Evolutionary conservation across 2,113 vertebrate genomes (phyloP).

Genomic region (Antechinus stuartii): DNA sequence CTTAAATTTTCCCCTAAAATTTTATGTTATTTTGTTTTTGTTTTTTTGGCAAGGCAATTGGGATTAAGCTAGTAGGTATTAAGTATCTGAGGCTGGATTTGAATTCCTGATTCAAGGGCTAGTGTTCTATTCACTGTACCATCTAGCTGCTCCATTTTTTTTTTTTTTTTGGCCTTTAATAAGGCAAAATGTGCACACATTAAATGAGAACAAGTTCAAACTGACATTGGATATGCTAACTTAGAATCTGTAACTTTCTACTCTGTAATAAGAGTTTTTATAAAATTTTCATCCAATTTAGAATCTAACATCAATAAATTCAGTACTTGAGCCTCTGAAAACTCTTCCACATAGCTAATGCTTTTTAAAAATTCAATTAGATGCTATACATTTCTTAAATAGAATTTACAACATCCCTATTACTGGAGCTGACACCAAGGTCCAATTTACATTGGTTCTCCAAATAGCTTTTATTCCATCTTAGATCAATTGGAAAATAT

Average conservation of each 20-base stretch:
- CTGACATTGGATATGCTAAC: not conserved
- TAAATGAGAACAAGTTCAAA: not conserved
- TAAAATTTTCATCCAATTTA: not conserved
- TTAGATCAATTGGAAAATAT: constrained; percentile 5
- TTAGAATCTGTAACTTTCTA: constrained; percentile 5
- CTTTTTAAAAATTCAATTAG: not conserved
- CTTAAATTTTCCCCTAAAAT: not conserved
- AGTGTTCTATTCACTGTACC: no score
- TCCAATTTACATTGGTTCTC: not conserved
- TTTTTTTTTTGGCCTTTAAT: not conserved
- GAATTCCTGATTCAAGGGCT: no score
- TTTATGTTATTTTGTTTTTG: no score
- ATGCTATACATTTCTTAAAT: not conserved
- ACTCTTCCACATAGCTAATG: not conserved
- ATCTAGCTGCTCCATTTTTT: no score
- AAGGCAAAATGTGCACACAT: not conserved
- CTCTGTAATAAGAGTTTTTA: not conserved
- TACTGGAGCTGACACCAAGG: not conserved
- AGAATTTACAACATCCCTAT: not conserved
- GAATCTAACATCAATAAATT: constrained; percentile 12
- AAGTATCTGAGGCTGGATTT: no score
- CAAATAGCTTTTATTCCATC: not conserved
- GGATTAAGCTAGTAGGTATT: no score
- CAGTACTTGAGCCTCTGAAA: not conserved
- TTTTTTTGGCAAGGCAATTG: no score